phyloP scores from a whole-genome alignment of 2,797 vertebrate genomes.

The Crocodylus rhombifer region DNA sequence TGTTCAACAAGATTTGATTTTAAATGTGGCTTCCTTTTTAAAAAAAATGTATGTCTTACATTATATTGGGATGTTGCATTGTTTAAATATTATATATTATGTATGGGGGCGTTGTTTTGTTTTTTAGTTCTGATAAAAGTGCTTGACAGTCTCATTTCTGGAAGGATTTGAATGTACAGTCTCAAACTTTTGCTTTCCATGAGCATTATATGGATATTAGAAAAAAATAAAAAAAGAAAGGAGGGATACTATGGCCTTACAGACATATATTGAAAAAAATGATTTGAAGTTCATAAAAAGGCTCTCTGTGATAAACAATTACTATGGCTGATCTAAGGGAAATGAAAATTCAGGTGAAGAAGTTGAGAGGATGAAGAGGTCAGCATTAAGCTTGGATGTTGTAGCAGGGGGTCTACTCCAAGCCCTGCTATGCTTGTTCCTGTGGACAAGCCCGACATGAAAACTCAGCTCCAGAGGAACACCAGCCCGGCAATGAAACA shows the following conservation, averaged over 20 bases:
- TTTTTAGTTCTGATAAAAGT: not conserved
- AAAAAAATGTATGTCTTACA: slow-evolving; percentile 1
- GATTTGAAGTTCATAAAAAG: slow-evolving; percentile 37
- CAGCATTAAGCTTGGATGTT: not conserved
- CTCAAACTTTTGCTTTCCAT: slow-evolving; percentile 22
- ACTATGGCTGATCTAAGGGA: not conserved
- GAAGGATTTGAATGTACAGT: slow-evolving; percentile 17
- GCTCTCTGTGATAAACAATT: slow-evolving; percentile 24
- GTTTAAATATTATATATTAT: not conserved
- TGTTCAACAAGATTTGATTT: not conserved
- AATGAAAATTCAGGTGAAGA: slow-evolving; percentile 18
- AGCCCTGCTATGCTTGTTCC: too few species aligned
- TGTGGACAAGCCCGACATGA: too few species aligned
- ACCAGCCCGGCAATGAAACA: too few species aligned
- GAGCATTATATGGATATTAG: slow-evolving; percentile 30
- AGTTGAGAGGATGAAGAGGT: slow-evolving; percentile 2
- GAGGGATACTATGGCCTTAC: slow-evolving; percentile 46
- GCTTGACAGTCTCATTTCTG: slow-evolving; percentile 11
- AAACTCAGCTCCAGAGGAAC: too few species aligned
- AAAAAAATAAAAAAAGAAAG: slow-evolving; percentile 13
- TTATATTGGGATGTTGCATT: not conserved
- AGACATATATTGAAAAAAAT: slow-evolving; percentile 44
- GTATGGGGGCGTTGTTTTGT: not conserved
- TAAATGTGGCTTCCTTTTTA: not conserved
- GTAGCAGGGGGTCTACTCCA: too few species aligned